Evolutionary conservation across 1,140 invertebrate genomes (phyloP).

Genomic region (Leucophenga varia): DNA sequence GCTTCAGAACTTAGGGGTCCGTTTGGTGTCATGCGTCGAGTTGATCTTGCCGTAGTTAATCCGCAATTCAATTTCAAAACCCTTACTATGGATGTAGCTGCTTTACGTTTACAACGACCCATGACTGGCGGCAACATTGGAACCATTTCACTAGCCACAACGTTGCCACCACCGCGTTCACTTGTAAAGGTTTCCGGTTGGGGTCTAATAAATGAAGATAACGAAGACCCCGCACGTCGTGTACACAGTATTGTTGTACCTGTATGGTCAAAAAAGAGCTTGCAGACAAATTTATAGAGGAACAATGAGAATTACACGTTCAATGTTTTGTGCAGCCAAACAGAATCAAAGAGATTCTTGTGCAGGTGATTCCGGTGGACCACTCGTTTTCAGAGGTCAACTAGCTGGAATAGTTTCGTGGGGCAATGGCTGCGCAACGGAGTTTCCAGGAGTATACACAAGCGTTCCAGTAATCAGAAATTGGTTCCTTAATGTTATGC

Average conservation of each 20-base stretch:
- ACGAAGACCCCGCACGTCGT: not conserved
- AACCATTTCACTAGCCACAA: not conserved
- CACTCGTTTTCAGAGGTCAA: constrained; percentile 59
- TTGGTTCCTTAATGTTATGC: constrained; percentile 42
- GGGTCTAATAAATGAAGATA: constrained; percentile 9
- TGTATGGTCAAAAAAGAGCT: too few relatives aligned
- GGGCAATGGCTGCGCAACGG: constrained; percentile 61
- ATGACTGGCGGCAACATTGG: not conserved
- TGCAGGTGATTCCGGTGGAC: constrained; percentile 69
- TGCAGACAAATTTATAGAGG: constrained; percentile 37
- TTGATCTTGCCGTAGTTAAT: not conserved
- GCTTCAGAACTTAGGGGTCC: constrained; percentile 1
- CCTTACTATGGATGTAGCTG: constrained; percentile 6
- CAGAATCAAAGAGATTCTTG: constrained; percentile 56
- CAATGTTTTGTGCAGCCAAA: constrained; percentile 44
- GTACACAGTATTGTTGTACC: not conserved
- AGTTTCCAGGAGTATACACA: constrained; percentile 64
- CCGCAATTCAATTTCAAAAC: not conserved
- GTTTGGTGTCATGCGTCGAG: constrained; percentile 1
- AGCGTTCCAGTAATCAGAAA: constrained; percentile 49
- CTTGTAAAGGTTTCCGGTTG: constrained; percentile 6
- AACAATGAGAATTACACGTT: constrained; percentile 28
- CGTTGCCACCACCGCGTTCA: not conserved
- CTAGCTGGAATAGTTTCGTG: constrained; percentile 68
- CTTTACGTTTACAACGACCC: not conserved